A percentile compares a stretch with the other conserved stretches of the same genome.
phyloP scores from a whole-genome alignment of 1,140 invertebrate genomes.

The Leucophenga varia region DNA sequence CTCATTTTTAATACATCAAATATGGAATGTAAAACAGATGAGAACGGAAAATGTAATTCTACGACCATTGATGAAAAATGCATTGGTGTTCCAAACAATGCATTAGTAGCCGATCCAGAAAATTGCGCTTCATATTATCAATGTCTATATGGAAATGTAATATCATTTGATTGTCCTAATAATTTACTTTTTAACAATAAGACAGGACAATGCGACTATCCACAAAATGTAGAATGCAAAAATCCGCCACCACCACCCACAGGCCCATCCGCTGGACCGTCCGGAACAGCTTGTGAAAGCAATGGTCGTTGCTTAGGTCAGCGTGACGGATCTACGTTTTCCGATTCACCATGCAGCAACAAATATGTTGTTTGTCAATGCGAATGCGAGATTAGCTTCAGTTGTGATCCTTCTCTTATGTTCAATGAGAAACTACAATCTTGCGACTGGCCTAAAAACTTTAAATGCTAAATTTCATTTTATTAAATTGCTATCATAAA shows the following conservation, averaged over 20 bases:
- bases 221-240: constrained; percentile 25
- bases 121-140: constrained; percentile 34
- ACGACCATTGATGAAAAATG: constrained; percentile 26
- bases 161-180: constrained; percentile 17
- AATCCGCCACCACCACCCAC: constrained; percentile 23
- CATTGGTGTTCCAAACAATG: constrained; percentile 21
- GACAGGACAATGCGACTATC: constrained; percentile 21
- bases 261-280: constrained; percentile 35
- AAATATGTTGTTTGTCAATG: constrained; percentile 33
- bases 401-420: constrained; percentile 12
- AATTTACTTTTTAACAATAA: constrained; percentile 26
- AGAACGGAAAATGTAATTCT: too few species aligned
- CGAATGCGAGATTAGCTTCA: constrained; percentile 29
- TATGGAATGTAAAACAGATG: too few species aligned
- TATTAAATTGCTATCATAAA: too few species aligned
- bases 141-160: constrained; percentile 18
- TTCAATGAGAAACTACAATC: background rate
- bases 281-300: constrained; percentile 32
- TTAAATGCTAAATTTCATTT: constrained; percentile 20
- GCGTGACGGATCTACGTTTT: constrained; percentile 19
- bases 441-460: constrained; percentile 30
- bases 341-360: constrained; percentile 1
- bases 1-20: constrained; percentile 18
- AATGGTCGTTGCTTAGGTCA: constrained; percentile 20
- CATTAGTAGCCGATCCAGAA: constrained; percentile 13